Conservation (phyloP, 2,113 vertebrate genomes). For the Argyrosomus japonicus region DNA sequence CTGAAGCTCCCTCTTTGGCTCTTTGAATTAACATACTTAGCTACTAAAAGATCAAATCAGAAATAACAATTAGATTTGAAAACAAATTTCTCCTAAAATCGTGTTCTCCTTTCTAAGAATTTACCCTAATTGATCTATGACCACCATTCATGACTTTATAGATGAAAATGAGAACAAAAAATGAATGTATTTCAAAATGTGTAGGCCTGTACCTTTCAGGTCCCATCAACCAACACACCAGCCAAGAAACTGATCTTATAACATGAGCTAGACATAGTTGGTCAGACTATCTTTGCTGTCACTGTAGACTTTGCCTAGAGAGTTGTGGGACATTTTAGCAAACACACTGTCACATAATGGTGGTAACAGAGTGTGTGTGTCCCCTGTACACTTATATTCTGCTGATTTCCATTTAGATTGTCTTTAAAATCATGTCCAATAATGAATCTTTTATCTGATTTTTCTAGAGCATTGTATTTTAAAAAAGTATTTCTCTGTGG, state of each 20-base stretch:
- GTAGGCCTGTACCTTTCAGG: not conserved
- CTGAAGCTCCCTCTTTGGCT: not conserved
- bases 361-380: not conserved
- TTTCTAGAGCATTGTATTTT: no score
- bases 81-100: not conserved
- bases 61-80: no score
- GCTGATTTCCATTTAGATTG: not conserved
- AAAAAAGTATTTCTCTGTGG: not conserved
- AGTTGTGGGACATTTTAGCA: not conserved
- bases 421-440: not conserved
- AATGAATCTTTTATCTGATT: not conserved
- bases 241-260: not conserved
- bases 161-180: not conserved
- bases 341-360: not conserved
- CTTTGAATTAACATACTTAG: not conserved
- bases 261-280: not conserved
- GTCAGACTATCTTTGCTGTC: not conserved
- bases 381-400: not conserved
- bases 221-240: not conserved
- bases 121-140: not conserved
- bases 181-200: not conserved
- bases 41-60: not conserved
- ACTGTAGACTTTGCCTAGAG: not conserved
- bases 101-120: not conserved
- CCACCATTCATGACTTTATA: no score